These are phyloP conservation scores for Frankliniella intonsa DNA, from an alignment of 2,888 invertebrate genomes.

Conservation along the genomic window DNA sequence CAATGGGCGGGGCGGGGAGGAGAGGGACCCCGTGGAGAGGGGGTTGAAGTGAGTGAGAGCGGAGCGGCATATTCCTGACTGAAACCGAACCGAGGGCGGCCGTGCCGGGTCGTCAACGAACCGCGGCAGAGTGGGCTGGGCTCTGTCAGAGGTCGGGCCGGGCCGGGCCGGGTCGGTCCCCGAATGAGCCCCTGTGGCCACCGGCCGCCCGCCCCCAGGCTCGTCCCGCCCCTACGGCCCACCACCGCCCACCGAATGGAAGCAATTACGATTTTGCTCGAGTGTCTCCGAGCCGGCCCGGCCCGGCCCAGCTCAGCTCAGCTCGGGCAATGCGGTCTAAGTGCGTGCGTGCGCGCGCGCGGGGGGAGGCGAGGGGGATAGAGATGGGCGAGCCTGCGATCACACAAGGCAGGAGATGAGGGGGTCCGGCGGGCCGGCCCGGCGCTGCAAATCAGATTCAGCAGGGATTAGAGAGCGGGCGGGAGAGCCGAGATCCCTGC, in stretches of 20 bases:
- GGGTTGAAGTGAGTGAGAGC: too few relatives aligned
- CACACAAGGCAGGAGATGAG: neutral
- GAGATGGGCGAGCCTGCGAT: neutral
- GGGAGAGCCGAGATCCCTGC: too few relatives aligned
- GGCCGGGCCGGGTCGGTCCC: neutral
- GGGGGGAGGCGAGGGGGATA: neutral
- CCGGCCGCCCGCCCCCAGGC: neutral
- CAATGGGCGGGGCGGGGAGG: too few relatives aligned
- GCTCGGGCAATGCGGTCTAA: neutral
- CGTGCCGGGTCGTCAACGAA: neutral
- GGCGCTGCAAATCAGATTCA: neutral
- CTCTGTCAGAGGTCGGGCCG: neutral
- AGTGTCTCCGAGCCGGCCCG: neutral
- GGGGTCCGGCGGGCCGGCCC: neutral
- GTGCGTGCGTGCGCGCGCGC: neutral
- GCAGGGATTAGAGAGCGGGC: neutral
- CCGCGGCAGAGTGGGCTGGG: neutral
- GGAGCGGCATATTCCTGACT: too few relatives aligned
- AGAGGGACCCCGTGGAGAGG: too few relatives aligned
- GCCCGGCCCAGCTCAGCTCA: too few relatives aligned
- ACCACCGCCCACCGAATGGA: neutral
- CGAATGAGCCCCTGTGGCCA: neutral
- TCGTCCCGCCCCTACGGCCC: too few relatives aligned
- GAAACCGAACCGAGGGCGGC: too few relatives aligned
- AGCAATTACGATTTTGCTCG: conserved; percentile 22